Evolutionary conservation across 1,140 invertebrate genomes (phyloP).

Genomic region (Rhopalosiphum maidis): DNA sequence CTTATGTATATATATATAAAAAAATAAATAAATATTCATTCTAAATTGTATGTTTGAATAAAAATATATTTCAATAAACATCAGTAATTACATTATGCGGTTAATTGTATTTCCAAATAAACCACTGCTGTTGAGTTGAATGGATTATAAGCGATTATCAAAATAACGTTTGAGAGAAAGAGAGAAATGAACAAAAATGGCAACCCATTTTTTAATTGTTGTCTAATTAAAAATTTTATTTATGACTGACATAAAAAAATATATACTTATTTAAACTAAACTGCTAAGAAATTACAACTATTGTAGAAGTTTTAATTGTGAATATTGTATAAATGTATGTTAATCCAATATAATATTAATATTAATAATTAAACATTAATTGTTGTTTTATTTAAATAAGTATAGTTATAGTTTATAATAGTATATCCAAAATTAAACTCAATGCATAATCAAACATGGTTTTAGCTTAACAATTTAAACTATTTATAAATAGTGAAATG

Average conservation of each 20-base stretch:
- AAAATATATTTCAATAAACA: neutral
- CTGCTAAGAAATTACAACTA: too few species aligned
- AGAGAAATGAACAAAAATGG: neutral
- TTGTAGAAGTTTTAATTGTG: neutral
- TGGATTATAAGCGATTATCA: conserved; percentile 22
- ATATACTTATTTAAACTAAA: neutral
- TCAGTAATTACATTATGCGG: neutral
- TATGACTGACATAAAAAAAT: neutral
- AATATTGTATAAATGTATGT: neutral
- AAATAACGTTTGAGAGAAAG: neutral
- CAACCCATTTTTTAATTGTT: neutral
- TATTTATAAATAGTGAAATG: neutral
- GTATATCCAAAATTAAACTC: neutral
- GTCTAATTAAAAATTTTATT: neutral
- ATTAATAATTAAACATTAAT: neutral
- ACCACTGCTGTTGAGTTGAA: neutral
- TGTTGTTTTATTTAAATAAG: neutral
- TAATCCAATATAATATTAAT: neutral
- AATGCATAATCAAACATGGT: neutral
- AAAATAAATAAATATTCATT: neutral
- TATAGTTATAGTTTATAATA: neutral
- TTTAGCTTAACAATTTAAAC: neutral
- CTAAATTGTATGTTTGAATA: neutral
- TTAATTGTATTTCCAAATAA: neutral
- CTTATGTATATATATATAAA: neutral